Evolutionary conservation across 2,797 vertebrate genomes (phyloP).

Genomic region (Hemitrygon akajei): DNA sequence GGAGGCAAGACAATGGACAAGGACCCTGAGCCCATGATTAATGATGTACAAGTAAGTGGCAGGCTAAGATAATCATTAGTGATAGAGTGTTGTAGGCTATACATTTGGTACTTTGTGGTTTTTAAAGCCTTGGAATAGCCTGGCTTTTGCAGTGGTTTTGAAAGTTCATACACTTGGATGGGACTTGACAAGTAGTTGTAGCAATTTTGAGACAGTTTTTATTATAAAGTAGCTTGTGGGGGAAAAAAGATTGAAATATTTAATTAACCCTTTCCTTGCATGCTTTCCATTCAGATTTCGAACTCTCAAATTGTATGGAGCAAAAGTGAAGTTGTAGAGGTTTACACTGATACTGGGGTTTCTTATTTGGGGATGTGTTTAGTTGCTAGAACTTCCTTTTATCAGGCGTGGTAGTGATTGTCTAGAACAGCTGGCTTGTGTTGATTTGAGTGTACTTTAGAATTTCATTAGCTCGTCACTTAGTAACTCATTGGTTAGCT

Average conservation of each 20-base stretch:
- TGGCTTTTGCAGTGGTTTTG: neutral
- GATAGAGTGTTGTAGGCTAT: neutral
- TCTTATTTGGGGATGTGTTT: neutral
- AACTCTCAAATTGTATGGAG: neutral
- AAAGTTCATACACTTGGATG: neutral
- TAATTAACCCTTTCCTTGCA: neutral
- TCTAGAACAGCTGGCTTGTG: neutral
- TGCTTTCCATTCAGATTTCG: neutral
- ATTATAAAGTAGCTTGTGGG: neutral
- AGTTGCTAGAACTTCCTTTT: conserved; percentile 11
- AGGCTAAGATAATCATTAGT: neutral
- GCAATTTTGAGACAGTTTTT: neutral
- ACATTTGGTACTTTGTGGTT: neutral
- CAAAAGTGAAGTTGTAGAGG: neutral
- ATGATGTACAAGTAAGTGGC: neutral
- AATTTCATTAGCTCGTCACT: neutral
- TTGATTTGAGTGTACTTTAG: neutral
- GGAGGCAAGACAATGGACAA: neutral
- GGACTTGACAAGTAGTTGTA: neutral
- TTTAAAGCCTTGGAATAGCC: neutral
- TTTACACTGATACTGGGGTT: neutral
- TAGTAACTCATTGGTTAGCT: neutral
- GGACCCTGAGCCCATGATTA: neutral
- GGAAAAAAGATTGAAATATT: neutral
- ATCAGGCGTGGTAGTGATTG: neutral